Conservation (phyloP, 2,797 vertebrate genomes). For the Cryptoblepharus egeriae region DNA sequence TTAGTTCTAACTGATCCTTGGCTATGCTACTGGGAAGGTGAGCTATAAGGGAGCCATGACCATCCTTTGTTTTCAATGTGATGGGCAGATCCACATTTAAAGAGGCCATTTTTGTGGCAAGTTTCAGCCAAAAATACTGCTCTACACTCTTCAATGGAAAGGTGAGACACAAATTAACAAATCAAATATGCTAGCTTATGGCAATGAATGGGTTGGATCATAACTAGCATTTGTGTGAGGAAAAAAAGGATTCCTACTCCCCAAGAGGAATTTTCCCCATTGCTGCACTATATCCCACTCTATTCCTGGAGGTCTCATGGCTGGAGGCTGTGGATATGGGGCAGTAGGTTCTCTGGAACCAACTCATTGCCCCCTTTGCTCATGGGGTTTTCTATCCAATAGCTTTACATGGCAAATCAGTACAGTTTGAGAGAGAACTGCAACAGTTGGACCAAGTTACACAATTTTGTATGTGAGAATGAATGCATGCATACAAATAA, state of each 20-base stretch:
- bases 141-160: background rate
- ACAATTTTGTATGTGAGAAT: constrained; percentile 1
- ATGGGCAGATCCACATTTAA: background rate
- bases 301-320: too few relatives aligned
- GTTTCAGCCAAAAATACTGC: background rate
- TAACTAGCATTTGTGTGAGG: too few relatives aligned
- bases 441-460: constrained; percentile 13
- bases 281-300: too few relatives aligned
- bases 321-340: too few relatives aligned
- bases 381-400: background rate
- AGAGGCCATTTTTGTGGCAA: too few relatives aligned
- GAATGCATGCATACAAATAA: constrained; percentile 17
- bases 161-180: background rate
- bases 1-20: too few relatives aligned
- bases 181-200: background rate
- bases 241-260: background rate
- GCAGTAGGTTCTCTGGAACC: too few relatives aligned
- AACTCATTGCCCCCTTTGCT: too few relatives aligned
- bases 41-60: too few relatives aligned
- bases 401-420: background rate
- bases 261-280: too few relatives aligned
- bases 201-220: background rate
- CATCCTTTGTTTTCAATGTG: background rate
- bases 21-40: too few relatives aligned
- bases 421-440: constrained; percentile 8